A percentile compares a stretch with the other conserved stretches of the same genome.
phyloP scores from a whole-genome alignment of 2,888 invertebrate genomes.

The Sepiola atlantica region DNA sequence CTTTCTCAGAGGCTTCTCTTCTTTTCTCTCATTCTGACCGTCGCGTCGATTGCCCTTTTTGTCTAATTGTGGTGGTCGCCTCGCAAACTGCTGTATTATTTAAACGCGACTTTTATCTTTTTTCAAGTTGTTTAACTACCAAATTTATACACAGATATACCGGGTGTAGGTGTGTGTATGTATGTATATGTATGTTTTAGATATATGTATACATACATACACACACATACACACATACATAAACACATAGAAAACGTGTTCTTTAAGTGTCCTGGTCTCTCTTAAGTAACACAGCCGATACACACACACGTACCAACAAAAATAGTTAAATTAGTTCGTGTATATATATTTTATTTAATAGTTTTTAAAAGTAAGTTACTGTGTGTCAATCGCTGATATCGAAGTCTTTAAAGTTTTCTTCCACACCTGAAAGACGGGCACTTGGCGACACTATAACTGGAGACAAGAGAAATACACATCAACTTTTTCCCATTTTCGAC shows the following conservation, averaged over 20 bases:
- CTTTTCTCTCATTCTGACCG: neutral
- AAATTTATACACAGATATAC: neutral
- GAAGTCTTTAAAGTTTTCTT: neutral
- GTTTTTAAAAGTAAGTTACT: neutral
- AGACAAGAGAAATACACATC: neutral
- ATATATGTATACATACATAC: neutral
- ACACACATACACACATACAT: neutral
- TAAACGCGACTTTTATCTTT: neutral
- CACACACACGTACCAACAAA: neutral
- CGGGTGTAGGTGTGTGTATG: conserved; percentile 32
- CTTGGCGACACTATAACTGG: neutral
- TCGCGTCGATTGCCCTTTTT: neutral
- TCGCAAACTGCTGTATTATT: neutral
- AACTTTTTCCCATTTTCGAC: too few species aligned
- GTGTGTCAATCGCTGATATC: neutral
- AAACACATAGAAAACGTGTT: neutral
- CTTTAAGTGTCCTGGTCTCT: too few species aligned
- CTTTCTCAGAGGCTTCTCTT: neutral
- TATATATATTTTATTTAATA: neutral
- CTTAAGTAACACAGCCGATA: neutral
- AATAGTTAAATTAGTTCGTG: neutral
- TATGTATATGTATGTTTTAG: conserved; percentile 4
- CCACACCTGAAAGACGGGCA: neutral
- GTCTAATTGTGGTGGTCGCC: neutral
- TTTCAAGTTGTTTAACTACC: neutral